Base-by-base conservation (phyloP, 2,113 vertebrate species). In the Coptodon rendalli region DNA sequence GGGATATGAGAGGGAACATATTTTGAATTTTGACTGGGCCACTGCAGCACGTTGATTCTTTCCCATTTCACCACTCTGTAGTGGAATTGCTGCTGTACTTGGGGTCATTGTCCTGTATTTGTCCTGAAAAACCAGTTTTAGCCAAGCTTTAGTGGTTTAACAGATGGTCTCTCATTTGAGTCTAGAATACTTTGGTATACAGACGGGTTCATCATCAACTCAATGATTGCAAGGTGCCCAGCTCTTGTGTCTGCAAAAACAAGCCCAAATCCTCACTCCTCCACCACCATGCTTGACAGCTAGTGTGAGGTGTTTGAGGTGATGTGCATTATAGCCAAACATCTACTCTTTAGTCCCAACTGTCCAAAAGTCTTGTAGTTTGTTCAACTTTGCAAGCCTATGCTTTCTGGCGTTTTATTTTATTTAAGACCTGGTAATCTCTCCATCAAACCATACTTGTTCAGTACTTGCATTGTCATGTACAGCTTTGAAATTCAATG, bases 381-480 rank as follows among this genome's bases (percentile, higher is more conserved):
- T 71, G 36, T 9, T 43, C n/a, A 71, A 5, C n/a, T 71, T 43
- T 71, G 36, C 36, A 71, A 71, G 31, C n/a, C 36, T 43, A 24
- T 3, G 0, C 36, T 9, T 24, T 71, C 12, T 36, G n/a, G 12
- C 0, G 0, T 66, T 36, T 38, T n/a, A 11, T 22, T 66, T 36
- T 0, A 0, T 66, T 63, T 36, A 71, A 43, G 36, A 16, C 38
- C 66, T 43, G 66, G n/a, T 24, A 40, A 43, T 24, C 0, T 24
- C 38, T 43, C 12, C n/a, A 43, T 43, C 12, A 24, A 43, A n/a
- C 36, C 66, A 43, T 24, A 16, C 3, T 71, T 71, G 36, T 71
- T 43, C 63, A 40, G 36, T 0, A 24, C 13, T 24, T 71, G n/a
- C 0, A 71, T 40, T 43, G n/a, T 24, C 12, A 4, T 43, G 12